Percentiles rank a stretch among this genome's conserved stretches.
These are phyloP conservation scores for Cryptomyrus ogoouensis DNA, from an alignment of 2,113 vertebrate genomes.

Conservation along the genomic window DNA sequence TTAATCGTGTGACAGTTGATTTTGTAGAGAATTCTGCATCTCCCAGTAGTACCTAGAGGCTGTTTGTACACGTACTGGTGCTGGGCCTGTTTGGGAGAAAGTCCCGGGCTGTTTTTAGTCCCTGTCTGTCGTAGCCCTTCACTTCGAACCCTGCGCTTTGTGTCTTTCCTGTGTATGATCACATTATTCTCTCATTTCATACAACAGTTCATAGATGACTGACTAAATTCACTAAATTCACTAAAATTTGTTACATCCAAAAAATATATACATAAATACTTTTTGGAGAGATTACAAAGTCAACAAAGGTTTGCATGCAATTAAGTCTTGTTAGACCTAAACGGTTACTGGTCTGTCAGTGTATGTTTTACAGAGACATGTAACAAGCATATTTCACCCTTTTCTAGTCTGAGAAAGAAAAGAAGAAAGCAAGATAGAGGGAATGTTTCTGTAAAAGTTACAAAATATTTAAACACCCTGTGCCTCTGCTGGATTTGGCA, in stretches of 20 bases:
- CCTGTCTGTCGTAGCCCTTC: no score
- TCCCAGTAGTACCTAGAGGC: no score
- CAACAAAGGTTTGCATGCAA: background rate
- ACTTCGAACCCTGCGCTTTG: background rate
- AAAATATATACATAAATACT: no score
- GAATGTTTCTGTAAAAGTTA: background rate
- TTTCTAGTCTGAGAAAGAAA: background rate
- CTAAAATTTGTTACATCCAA: background rate
- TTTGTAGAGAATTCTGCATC: no score
- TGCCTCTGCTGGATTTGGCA: background rate
- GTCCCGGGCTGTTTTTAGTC: no score
- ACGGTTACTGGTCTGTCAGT: background rate
- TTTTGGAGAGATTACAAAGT: background rate
- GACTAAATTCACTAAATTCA: background rate
- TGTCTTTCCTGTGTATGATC: background rate
- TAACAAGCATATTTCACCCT: background rate
- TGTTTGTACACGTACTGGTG: no score
- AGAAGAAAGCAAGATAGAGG: background rate
- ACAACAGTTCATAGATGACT: background rate
- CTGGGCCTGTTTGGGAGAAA: no score
- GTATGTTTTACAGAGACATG: background rate
- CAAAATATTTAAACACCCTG: background rate
- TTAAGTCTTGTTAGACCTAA: background rate
- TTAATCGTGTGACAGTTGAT: no score
- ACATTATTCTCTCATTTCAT: background rate